phyloP scores from a whole-genome alignment of 2,888 invertebrate genomes.

The Heliconius hortense region DNA sequence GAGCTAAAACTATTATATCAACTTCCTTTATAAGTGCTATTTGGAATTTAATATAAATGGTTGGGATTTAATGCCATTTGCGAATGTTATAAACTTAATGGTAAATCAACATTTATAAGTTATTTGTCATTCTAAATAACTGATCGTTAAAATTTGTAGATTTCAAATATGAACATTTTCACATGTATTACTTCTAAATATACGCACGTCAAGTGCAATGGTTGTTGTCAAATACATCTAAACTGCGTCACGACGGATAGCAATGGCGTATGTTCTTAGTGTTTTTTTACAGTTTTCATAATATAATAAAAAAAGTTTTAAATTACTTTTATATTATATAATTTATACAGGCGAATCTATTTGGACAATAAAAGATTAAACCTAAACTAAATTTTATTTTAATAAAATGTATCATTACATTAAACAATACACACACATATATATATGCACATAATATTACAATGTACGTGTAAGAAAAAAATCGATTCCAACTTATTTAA shows the following conservation, averaged over 20 bases:
- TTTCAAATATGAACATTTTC: background rate
- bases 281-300: background rate
- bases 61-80: background rate
- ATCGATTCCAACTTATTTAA: background rate
- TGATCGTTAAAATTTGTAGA: background rate
- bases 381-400: background rate
- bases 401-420: background rate
- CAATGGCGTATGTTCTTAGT: background rate
- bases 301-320: background rate
- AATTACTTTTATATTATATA: too few species aligned
- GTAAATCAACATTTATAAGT: too few species aligned
- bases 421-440: too few species aligned
- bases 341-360: background rate
- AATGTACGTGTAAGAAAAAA: background rate
- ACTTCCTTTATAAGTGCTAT: conserved; percentile 11
- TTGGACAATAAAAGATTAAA: background rate
- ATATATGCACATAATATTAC: background rate
- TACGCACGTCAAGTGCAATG: background rate
- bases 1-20: conserved; percentile 27
- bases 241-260: background rate
- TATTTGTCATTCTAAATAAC: background rate
- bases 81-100: background rate
- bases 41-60: background rate
- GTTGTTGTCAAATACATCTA: background rate
- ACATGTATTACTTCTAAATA: background rate